Conservation (phyloP, 2,888 invertebrate species). For the Nudaria mundana region DNA sequence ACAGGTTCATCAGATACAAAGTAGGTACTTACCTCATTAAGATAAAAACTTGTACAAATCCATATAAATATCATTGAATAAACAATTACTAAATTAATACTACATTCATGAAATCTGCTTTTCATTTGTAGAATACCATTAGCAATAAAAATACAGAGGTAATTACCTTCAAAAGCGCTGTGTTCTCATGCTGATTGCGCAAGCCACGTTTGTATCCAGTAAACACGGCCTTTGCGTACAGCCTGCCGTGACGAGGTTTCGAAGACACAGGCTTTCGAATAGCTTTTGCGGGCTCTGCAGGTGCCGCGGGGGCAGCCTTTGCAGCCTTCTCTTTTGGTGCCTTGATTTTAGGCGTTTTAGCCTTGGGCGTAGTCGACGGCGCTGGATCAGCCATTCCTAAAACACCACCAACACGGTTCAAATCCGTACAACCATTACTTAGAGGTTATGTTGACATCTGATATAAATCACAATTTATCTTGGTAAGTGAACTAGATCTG, state of each 20-base stretch:
- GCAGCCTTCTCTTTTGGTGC: slow-evolving; percentile 79
- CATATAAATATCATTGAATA: too few species aligned
- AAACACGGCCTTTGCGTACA: slow-evolving; percentile 99
- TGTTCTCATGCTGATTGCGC: slow-evolving; percentile 98
- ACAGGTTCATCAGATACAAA: too few species aligned
- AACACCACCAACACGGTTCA: slow-evolving; percentile 40
- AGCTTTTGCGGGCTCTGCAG: slow-evolving; percentile 77
- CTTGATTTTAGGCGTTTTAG: slow-evolving; percentile 80
- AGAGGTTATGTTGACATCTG: slow-evolving; percentile 75
- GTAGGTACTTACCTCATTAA: too few species aligned
- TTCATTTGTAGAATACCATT: too few species aligned
- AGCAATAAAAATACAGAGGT: too few species aligned
- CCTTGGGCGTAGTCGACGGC: slow-evolving; percentile 78
- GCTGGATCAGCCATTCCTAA: slow-evolving; percentile 84
- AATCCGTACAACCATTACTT: slow-evolving; percentile 25
- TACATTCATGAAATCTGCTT: too few species aligned
- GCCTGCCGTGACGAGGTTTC: slow-evolving; percentile 87
- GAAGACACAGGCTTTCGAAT: slow-evolving; percentile 73
- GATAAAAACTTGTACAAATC: too few species aligned
- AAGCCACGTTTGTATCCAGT: slow-evolving; percentile 97
- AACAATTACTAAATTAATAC: too few species aligned
- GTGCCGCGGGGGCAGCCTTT: slow-evolving; percentile 78
- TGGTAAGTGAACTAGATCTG: slow-evolving; percentile 41
- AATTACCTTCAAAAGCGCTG: slow-evolving; percentile 92
- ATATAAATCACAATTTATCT: slow-evolving; percentile 60